These are phyloP conservation scores for Callorhinus ursinus DNA, from an alignment of 2,113 vertebrate species.

Conservation along the genomic window DNA sequence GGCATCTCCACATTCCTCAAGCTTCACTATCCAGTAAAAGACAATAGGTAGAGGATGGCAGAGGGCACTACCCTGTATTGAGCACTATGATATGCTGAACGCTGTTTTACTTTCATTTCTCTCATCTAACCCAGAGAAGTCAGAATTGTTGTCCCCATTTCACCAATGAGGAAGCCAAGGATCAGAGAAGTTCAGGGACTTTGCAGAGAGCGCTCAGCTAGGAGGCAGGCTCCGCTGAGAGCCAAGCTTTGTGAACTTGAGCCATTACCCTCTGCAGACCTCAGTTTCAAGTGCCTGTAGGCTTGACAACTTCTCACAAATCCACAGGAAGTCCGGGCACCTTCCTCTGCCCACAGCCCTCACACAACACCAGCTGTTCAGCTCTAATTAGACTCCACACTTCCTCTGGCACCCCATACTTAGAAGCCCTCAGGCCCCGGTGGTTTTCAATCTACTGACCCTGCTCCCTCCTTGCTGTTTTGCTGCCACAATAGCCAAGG, in stretches of 20 bases:
- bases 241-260: constrained; percentile 32
- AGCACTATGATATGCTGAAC: not conserved
- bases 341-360: constrained; percentile 36
- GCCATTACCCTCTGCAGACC: not conserved
- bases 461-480: constrained; percentile 19
- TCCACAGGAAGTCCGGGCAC: constrained; percentile 51
- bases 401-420: constrained; percentile 51
- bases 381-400: constrained; percentile 60
- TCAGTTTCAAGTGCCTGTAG: constrained; percentile 26
- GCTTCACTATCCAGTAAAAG: not conserved
- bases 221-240: constrained; percentile 30
- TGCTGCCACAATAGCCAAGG: not conserved
- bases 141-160: constrained; percentile 34
- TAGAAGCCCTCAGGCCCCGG: constrained; percentile 35
- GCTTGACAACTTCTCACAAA: constrained; percentile 23
- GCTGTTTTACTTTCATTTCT: constrained; percentile 35
- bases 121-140: not conserved
- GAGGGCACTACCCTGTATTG: not conserved
- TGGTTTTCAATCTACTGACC: not conserved
- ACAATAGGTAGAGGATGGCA: not conserved
- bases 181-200: constrained; percentile 42
- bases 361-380: constrained; percentile 22
- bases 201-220: not conserved
- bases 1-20: not conserved
- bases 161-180: constrained; percentile 41